These are phyloP conservation scores for Anoplius nigerrimus DNA, from an alignment of 2,888 invertebrate genomes.

Conservation along the genomic window DNA sequence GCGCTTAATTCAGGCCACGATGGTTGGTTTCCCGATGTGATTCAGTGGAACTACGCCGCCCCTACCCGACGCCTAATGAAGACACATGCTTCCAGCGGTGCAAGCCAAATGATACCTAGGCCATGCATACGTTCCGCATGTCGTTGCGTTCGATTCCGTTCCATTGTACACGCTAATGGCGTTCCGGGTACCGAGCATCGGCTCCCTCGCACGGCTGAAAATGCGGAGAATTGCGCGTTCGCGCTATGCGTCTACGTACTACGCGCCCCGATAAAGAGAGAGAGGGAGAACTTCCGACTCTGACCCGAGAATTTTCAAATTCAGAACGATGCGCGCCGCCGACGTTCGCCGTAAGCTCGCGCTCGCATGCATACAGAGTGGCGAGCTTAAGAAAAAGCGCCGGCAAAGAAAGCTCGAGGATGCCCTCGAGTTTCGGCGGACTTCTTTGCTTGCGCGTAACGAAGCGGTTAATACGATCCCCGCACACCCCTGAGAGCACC, in stretches of 20 bases:
- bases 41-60: conserved; percentile 63
- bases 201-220: conserved; percentile 25
- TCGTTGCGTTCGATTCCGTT: conserved; percentile 61
- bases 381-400: not conserved
- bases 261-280: conserved; percentile 19
- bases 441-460: too few relatives aligned
- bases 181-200: conserved; percentile 29
- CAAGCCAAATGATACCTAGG: conserved; percentile 65
- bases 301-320: conserved; percentile 4
- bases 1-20: conserved; percentile 66
- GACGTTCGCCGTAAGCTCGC: too few relatives aligned
- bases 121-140: conserved; percentile 61
- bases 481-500: too few relatives aligned
- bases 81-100: conserved; percentile 64
- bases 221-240: conserved; percentile 29
- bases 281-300: not conserved
- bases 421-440: not conserved
- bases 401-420: not conserved
- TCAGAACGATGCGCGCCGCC: not conserved
- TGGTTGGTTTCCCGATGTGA: conserved; percentile 64
- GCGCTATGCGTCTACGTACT: not conserved
- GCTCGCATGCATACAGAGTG: not conserved
- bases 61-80: conserved; percentile 64
- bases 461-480: too few relatives aligned
- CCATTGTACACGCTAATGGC: conserved; percentile 63